phyloP scores from a whole-genome alignment of 2,888 invertebrate genomes.

The Polietes domitor region DNA sequence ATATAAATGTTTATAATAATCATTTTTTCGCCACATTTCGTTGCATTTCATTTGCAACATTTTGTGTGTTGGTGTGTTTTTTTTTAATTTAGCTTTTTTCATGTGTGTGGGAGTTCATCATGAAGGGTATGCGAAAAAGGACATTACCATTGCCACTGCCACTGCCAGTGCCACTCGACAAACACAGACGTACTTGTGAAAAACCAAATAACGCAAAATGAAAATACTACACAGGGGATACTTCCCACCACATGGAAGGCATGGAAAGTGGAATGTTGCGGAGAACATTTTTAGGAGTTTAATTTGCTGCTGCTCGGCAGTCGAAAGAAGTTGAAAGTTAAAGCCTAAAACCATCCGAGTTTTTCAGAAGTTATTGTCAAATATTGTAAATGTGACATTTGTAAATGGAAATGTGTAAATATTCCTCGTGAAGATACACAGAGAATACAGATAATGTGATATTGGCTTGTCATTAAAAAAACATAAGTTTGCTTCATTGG shows the following conservation, averaged over 20 bases:
- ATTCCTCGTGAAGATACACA: neutral
- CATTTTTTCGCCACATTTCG: constrained; percentile 20
- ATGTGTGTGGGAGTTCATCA: neutral
- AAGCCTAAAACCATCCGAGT: neutral
- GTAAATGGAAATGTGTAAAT: neutral
- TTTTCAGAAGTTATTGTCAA: constrained; percentile 7
- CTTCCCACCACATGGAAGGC: neutral
- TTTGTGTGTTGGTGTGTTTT: neutral
- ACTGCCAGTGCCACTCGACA: constrained; percentile 54
- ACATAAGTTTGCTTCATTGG: too few species aligned
- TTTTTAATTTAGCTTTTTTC: neutral
- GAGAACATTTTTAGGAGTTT: constrained; percentile 27
- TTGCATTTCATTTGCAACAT: constrained; percentile 30
- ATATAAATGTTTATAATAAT: constrained; percentile 31
- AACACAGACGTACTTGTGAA: constrained; percentile 36
- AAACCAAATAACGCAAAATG: neutral
- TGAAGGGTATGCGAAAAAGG: constrained; percentile 40
- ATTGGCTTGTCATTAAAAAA: too few species aligned
- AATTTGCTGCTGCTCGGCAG: neutral
- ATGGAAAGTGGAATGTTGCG: neutral
- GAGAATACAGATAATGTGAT: too few species aligned
- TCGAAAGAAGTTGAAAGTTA: neutral
- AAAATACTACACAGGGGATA: neutral
- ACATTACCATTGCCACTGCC: constrained; percentile 58
- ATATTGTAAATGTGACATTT: constrained; percentile 3